Conservation (phyloP, 2,113 vertebrate genomes). For the Clarias gariepinus region DNA sequence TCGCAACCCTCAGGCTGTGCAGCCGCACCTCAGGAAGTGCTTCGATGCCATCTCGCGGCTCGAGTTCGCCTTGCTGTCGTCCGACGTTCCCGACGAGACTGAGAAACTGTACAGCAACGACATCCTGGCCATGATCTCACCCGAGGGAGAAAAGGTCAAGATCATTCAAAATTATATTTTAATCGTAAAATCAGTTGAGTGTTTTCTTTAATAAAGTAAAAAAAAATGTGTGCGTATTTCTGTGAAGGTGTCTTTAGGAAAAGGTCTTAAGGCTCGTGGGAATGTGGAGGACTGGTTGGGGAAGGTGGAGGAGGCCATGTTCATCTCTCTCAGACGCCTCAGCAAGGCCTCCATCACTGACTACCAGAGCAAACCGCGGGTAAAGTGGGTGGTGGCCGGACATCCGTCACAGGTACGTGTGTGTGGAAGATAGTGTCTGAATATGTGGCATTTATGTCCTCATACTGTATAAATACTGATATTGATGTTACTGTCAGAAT, state of each 20-base stretch:
- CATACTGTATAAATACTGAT: too few species aligned
- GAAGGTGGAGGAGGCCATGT: constrained; percentile 85
- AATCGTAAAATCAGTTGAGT: not conserved
- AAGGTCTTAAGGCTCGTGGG: constrained; percentile 81
- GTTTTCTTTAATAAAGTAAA: not conserved
- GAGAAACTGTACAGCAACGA: constrained; percentile 77
- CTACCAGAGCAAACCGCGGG: constrained; percentile 74
- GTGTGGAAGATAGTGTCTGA: too few species aligned
- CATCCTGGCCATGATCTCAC: constrained; percentile 83
- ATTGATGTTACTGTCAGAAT: not conserved
- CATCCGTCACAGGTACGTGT: constrained; percentile 75
- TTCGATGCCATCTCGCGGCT: constrained; percentile 81
- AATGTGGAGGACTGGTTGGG: constrained; percentile 85
- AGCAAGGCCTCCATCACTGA: constrained; percentile 80
- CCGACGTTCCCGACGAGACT: constrained; percentile 60
- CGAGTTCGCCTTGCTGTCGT: constrained; percentile 73
- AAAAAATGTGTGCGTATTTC: not conserved
- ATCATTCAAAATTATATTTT: not conserved
- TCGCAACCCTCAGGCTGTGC: constrained; percentile 82
- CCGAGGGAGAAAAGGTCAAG: constrained; percentile 80
- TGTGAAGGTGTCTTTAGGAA: constrained; percentile 74
- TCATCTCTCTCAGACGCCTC: constrained; percentile 74
- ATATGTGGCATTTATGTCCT: too few species aligned
- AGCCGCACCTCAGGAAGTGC: constrained; percentile 85
- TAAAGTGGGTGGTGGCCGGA: constrained; percentile 77